Evolutionary conservation across 2,888 invertebrate genomes (phyloP), one percentile per base, ranked within the genome.

Genomic region (Theretra japonica): DNA sequence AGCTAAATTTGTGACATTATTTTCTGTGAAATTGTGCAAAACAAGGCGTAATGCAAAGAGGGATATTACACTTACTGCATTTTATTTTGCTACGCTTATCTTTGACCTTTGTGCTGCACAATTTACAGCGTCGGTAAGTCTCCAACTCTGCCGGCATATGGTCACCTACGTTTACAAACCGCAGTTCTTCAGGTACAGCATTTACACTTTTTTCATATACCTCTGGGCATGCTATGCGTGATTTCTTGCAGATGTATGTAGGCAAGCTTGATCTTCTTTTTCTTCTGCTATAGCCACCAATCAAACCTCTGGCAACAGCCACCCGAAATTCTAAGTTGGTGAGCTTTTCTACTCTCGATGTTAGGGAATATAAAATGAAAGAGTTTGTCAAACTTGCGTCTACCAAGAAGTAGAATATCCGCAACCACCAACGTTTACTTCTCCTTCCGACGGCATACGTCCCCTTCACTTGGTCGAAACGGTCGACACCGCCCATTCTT

Each of bases 401-500:
- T 7, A 50, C 50, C 19, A 80, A 71, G 68, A 81, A 82, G 65
- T 80, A 82, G 71, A 82, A 81, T 33, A 81, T 76, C 3, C 80
- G 72, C 19, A 75, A 56, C 82, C 80, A 81, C 78, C 79, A 79
- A 19, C 73, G 68, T 69, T 75, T 79, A 71, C 80, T 80, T 71
- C 77, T 73, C 48, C 80, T 69, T 57, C 79, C 79, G 15, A 80
- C 75, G 8, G 79, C 72, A 76, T 79, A 81, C 17, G 79, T 77
- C 28, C 70, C 72, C 68, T 75, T 78, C n/a, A 76, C 28, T 19
- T 77, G 77, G 70, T 80, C 80, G 58, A 80, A 80, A 60, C 70
- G 75, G 74, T 79, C 76, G 19, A 80, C 78, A 11, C 80, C 79
- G 8, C 79, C 81, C 81, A 81, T 82, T 72, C 80, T 75, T 69